Percentiles rank a stretch among this genome's conserved stretches.
These are phyloP conservation scores for Bemisia tabaci DNA, from an alignment of 1,140 invertebrate species.

Conservation along the genomic window DNA sequence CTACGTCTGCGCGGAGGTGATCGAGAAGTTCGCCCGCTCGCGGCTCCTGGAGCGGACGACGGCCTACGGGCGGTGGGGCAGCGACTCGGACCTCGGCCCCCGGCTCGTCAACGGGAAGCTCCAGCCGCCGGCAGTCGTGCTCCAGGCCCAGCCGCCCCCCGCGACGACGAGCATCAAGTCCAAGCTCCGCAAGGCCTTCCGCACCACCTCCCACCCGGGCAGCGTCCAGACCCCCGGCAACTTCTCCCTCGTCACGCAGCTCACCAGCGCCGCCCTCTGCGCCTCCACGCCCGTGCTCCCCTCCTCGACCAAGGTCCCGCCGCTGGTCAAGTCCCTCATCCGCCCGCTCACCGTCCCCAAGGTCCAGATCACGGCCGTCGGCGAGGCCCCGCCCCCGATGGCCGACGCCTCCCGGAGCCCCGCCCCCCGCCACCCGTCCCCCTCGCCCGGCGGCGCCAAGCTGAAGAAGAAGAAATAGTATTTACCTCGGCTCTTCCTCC, in stretches of 20 bases:
- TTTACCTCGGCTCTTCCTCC: too few relatives aligned
- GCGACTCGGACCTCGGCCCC: constrained; percentile 36
- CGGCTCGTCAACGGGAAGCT: constrained; percentile 18
- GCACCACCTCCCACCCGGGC: constrained; percentile 33
- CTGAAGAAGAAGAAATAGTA: too few relatives aligned
- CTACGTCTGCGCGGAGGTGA: constrained; percentile 56
- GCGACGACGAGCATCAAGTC: constrained; percentile 37
- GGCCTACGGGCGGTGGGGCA: constrained; percentile 41
- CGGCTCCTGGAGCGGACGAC: constrained; percentile 39
- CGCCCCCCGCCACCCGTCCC: neutral
- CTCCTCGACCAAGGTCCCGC: constrained; percentile 30
- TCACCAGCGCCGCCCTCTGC: constrained; percentile 45
- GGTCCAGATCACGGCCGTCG: constrained; percentile 31
- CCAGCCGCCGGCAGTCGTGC: constrained; percentile 16
- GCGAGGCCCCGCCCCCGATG: constrained; percentile 4
- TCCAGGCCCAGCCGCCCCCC: constrained; percentile 15
- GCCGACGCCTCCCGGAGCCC: neutral
- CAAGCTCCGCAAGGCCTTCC: constrained; percentile 41
- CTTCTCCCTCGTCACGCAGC: constrained; percentile 38
- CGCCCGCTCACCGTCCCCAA: constrained; percentile 43
- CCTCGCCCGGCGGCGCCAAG: neutral
- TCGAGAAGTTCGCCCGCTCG: constrained; percentile 50
- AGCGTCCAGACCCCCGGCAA: constrained; percentile 20
- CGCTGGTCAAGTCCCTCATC: constrained; percentile 39
- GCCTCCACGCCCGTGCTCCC: constrained; percentile 45